phyloP scores from a whole-genome alignment of 1,140 invertebrate genomes.

The Papilio helenus region DNA sequence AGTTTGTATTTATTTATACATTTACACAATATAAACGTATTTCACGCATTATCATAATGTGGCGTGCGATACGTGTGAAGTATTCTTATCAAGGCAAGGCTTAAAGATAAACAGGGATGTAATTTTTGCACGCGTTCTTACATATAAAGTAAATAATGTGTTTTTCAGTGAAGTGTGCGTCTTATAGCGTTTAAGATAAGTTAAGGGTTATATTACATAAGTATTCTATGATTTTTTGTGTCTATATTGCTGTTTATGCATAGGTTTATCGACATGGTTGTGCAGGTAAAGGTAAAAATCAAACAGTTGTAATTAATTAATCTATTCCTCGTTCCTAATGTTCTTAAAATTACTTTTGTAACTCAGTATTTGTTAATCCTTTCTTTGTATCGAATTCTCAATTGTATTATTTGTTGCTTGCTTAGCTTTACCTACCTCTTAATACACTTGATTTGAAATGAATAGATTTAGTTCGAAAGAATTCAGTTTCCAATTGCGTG shows the following conservation, averaged over 20 bases:
- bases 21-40: conserved; percentile 20
- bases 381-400: background rate
- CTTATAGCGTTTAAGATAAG: background rate
- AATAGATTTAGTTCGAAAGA: conserved; percentile 38
- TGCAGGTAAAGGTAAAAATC: background rate
- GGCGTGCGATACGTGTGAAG: conserved; percentile 17
- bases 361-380: too few species aligned
- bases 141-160: background rate
- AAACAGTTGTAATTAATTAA: background rate
- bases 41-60: conserved; percentile 26
- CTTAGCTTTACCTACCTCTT: background rate
- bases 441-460: conserved; percentile 22
- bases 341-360: background rate
- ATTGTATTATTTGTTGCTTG: background rate
- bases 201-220: background rate
- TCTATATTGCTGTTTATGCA: background rate
- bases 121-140: background rate
- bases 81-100: conserved; percentile 11
- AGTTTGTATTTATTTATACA: conserved; percentile 13
- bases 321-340: background rate
- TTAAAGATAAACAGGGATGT: conserved; percentile 6
- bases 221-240: background rate
- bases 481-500: conserved; percentile 52
- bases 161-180: background rate
- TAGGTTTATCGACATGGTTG: background rate